Conservation (phyloP, 2,113 vertebrate species). For the Sterrhoptilus dennistouni region DNA sequence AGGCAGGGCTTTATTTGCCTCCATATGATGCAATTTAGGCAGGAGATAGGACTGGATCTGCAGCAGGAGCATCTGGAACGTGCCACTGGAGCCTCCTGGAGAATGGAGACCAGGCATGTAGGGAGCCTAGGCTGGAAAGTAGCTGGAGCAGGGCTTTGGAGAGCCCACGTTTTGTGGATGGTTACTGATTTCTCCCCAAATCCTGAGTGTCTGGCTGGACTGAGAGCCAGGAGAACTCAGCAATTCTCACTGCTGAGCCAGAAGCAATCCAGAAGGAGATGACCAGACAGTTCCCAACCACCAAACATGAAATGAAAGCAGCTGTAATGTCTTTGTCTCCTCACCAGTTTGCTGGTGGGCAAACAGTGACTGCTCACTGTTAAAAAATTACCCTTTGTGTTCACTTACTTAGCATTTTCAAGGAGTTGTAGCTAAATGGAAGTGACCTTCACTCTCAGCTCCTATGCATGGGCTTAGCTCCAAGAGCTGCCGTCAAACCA, state of each 20-base stretch:
- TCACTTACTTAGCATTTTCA: slow-evolving; percentile 8
- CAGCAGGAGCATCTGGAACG: not conserved
- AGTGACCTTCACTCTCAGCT: slow-evolving; percentile 28
- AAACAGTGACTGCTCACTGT: not conserved
- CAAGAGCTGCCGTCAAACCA: not conserved
- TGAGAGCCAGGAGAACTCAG: not conserved
- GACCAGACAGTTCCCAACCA: not conserved
- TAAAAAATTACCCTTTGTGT: not conserved
- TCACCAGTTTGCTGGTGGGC: not conserved
- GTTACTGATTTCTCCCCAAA: not conserved
- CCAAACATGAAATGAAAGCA: not conserved
- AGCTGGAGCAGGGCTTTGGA: not conserved
- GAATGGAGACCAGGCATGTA: rapidly evolving
- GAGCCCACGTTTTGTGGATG: not conserved
- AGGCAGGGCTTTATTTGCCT: not conserved
- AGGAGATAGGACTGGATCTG: not conserved
- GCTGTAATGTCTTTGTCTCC: not conserved
- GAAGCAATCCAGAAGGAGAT: not conserved
- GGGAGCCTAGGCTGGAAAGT: not conserved
- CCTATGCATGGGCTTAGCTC: not conserved
- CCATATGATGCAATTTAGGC: not conserved
- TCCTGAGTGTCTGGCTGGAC: not conserved
- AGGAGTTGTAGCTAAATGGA: not conserved
- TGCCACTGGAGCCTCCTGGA: not conserved
- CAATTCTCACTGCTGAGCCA: not conserved